Conservation (phyloP, 37 sponge, comb jelly and placozoan species). For the Lycopodina hypogea region DNA sequence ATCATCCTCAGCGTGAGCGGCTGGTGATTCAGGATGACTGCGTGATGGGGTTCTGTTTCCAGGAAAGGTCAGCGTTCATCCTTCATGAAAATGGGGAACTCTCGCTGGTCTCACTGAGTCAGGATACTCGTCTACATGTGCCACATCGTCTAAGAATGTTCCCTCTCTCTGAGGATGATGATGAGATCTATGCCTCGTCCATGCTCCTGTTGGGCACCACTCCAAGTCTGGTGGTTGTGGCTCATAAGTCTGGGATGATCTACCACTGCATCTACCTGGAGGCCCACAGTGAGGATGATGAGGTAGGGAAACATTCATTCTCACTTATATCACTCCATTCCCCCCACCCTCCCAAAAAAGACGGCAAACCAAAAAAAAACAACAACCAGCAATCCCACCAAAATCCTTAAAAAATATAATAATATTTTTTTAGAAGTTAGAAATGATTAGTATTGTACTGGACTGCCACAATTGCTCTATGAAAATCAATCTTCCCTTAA, state of each 20-base stretch:
- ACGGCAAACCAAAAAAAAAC: no score
- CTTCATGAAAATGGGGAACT: slow-evolving; percentile 47
- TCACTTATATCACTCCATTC: no score
- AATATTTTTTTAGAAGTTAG: no score
- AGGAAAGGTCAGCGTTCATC: slow-evolving; percentile 1
- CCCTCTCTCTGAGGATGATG: slow-evolving; percentile 46
- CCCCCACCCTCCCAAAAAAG: no score
- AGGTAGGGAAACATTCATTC: no score
- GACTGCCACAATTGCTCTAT: no score
- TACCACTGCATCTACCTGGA: slow-evolving; percentile 55
- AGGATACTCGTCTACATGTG: neutral
- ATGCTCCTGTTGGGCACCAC: slow-evolving; percentile 25
- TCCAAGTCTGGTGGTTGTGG: slow-evolving; percentile 36
- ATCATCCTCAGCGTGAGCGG: neutral
- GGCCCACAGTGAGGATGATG: neutral
- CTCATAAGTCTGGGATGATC: slow-evolving; percentile 29
- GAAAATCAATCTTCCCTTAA: no score
- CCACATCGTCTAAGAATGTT: slow-evolving; percentile 38
- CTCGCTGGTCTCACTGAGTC: neutral
- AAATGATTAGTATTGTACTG: no score
- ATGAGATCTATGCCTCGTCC: slow-evolving; percentile 20
- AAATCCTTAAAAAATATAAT: no score
- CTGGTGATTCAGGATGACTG: slow-evolving; percentile 9
- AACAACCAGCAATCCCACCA: no score
- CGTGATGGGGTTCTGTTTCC: slow-evolving; percentile 23